Conservation (phyloP, 2,113 vertebrate genomes). For the Probosciger aterrimus region DNA sequence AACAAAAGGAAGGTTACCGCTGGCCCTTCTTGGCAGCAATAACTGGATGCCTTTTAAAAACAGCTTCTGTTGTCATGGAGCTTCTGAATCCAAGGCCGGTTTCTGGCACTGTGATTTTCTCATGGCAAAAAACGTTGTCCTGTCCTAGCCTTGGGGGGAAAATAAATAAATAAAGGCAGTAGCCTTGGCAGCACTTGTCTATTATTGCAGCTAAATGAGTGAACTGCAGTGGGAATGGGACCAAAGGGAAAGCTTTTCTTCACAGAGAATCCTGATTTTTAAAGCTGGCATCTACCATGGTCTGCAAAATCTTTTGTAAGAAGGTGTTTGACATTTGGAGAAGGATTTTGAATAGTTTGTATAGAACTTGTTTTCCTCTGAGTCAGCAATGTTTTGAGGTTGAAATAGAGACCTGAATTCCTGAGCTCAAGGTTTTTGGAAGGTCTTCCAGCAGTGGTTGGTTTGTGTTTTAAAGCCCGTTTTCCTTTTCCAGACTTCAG, state of each 20-base stretch:
- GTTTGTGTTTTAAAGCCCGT: neutral
- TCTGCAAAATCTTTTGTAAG: neutral
- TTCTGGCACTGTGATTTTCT: slow-evolving; percentile 3
- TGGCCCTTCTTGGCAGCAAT: neutral
- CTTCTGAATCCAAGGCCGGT: neutral
- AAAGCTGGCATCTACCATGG: neutral
- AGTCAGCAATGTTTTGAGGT: neutral
- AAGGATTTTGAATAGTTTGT: neutral
- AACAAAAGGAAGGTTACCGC: slow-evolving; percentile 12
- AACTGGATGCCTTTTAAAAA: slow-evolving; percentile 32
- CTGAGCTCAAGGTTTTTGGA: slow-evolving; percentile 24
- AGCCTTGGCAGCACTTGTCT: slow-evolving; percentile 37
- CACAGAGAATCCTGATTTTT: neutral
- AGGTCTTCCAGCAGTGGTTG: neutral
- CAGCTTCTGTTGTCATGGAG: slow-evolving; percentile 51
- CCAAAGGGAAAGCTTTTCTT: slow-evolving; percentile 33
- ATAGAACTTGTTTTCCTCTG: neutral
- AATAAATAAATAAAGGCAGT: slow-evolving; percentile 16
- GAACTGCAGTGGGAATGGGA: neutral
- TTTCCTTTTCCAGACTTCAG: neutral
- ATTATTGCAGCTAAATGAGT: neutral
- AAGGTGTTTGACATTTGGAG: neutral
- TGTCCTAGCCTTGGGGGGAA: neutral
- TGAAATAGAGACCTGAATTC: neutral
- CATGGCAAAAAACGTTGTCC: neutral